A percentile compares a stretch with the other conserved stretches of the same genome.
Conservation (phyloP, 2,888 invertebrate genomes). For the Sarcophaga caerulescens region DNA sequence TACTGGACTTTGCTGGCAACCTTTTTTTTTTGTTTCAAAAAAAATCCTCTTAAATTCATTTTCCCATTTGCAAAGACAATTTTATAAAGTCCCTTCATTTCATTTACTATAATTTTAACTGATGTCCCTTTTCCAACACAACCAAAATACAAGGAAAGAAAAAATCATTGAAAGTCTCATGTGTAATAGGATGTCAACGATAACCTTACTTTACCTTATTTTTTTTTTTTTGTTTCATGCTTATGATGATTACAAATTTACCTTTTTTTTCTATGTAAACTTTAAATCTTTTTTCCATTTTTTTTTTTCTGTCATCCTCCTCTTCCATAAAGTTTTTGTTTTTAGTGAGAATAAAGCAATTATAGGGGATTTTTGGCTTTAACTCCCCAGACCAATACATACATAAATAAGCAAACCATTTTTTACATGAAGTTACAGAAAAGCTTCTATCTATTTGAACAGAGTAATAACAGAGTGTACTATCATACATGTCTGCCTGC, state of each 20-base stretch:
- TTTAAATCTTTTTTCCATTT: background rate
- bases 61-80: constrained; percentile 8
- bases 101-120: constrained; percentile 15
- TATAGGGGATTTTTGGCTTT: constrained; percentile 34
- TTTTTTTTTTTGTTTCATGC: constrained; percentile 10
- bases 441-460: background rate
- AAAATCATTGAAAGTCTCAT: constrained; percentile 19
- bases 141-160: background rate
- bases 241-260: constrained; percentile 21
- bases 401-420: background rate
- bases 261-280: constrained; percentile 39
- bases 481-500: background rate
- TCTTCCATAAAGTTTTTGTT: background rate
- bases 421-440: background rate
- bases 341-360: constrained; percentile 48
- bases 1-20: background rate
- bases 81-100: background rate
- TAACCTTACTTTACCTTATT: constrained; percentile 19
- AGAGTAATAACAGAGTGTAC: background rate
- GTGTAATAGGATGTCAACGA: constrained; percentile 47
- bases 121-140: background rate
- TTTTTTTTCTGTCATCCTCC: background rate
- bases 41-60: constrained; percentile 3
- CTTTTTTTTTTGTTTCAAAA: background rate
- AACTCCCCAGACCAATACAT: background rate